Evolutionary conservation across 2,113 vertebrate genomes (phyloP).

Genomic region (Oophaga pumilio): DNA sequence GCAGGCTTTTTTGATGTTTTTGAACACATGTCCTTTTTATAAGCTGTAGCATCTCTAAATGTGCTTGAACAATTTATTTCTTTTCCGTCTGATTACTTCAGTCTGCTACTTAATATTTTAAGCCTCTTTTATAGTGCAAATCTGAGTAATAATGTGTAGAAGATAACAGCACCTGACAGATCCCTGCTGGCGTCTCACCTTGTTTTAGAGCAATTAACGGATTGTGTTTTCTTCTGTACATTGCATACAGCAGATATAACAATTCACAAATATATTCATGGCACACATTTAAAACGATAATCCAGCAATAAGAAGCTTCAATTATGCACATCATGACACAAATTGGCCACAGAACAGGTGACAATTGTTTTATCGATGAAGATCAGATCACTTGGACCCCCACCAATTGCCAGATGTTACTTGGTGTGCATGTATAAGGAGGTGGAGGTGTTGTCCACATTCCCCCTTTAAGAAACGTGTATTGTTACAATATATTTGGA

Average conservation of each 20-base stretch:
- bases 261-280: not conserved
- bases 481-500: too few species aligned
- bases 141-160: not conserved
- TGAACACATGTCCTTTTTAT: not conserved
- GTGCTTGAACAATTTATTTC: not conserved
- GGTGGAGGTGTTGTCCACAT: too few species aligned
- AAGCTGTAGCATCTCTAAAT: not conserved
- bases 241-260: not conserved
- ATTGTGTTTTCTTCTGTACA: not conserved
- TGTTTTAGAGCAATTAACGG: not conserved
- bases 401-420: too few species aligned
- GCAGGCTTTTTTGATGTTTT: not conserved
- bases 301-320: too few species aligned
- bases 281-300: too few species aligned
- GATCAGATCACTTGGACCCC: too few species aligned
- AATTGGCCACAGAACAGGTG: too few species aligned
- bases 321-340: too few species aligned
- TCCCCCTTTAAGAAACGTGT: too few species aligned
- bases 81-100: not conserved
- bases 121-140: not conserved
- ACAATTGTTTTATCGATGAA: too few species aligned
- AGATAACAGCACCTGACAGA: not conserved
- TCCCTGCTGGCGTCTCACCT: not conserved
- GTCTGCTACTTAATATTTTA: not conserved
- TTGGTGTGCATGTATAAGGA: too few species aligned